Evolutionary conservation across 2,797 vertebrate species (phyloP), one percentile per base, ranked within the genome.

Genomic region (Myotis daubentonii): DNA sequence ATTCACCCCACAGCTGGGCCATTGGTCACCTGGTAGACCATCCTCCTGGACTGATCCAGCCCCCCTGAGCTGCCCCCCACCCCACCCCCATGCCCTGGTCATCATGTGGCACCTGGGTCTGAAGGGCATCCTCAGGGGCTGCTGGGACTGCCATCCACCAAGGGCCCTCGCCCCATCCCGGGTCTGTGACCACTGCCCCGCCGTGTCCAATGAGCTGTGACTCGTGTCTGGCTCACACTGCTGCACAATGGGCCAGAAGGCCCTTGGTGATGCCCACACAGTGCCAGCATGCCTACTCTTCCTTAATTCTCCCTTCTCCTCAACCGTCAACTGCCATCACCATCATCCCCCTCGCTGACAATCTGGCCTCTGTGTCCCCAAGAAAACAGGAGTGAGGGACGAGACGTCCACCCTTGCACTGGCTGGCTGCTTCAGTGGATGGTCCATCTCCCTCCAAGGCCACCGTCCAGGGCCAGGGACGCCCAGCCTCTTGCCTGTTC

Each of bases 381-480:
- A 30, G 41, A 76, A 47, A 47, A 7, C 49, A 57, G 25, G 12
- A 28, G 19, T 72, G 36, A 23, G 3, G 5, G 41, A 47, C 60
- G 19, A 49, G 49, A 57, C 1, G 3, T 38, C 57, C 5, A 82
- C 13, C 41, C 22, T 44, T 25, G 7, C 28, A 3, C 66, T 33
- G 66, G 53, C 55, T 23, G 44, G 53, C 33, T 8, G 22, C 44
- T 57, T 15, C 28, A 49, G 51, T 8, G 71, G 71, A n/a, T 11
- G 12, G 41, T 22, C 28, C 55, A 2, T 41, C 44, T 79, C n/a
- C 33, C 72, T 70, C 62, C 2, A 4, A 86, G 75, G 53, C 74
- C 38, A 8, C 72, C 1, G 0, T 17, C 49, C n/a, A n/a, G 8
- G 60, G 30, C 47, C 74, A n/a, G n/a, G 28, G 53, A 25, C 0